Evolutionary conservation across 2,113 vertebrate genomes (phyloP).

Genomic region (Ictalurus punctatus): DNA sequence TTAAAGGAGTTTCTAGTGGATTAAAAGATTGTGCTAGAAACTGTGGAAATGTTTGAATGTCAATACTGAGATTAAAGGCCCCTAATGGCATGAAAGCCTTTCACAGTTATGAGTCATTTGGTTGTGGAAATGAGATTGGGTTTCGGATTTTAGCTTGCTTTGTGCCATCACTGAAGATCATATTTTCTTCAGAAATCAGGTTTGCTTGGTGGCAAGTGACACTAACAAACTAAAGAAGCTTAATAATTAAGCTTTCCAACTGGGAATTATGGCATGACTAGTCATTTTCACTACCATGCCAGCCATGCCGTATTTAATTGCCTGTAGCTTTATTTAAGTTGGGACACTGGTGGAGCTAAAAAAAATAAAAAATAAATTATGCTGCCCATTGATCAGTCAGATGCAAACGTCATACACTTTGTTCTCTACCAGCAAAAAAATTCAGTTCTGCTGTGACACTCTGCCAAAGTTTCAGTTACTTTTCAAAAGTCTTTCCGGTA

Average conservation of each 20-base stretch:
- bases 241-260: neutral
- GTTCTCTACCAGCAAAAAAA: neutral
- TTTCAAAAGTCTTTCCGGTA: neutral
- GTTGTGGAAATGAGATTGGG: conserved; percentile 2
- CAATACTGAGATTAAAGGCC: conserved; percentile 7
- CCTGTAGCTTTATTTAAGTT: neutral
- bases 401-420: neutral
- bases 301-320: neutral
- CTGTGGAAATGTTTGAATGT: neutral
- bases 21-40: neutral
- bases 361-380: neutral
- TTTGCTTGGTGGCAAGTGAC: neutral
- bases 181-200: neutral
- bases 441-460: neutral
- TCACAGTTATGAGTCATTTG: neutral
- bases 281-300: neutral
- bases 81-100: neutral
- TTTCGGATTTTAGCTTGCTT: neutral
- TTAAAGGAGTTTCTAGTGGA: neutral
- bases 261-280: neutral
- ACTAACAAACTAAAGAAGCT: neutral
- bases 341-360: neutral
- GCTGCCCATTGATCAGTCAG: neutral
- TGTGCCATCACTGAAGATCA: neutral
- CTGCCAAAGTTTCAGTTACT: neutral